Conservation (phyloP, 2,113 vertebrate species). For the Laticauda colubrina region DNA sequence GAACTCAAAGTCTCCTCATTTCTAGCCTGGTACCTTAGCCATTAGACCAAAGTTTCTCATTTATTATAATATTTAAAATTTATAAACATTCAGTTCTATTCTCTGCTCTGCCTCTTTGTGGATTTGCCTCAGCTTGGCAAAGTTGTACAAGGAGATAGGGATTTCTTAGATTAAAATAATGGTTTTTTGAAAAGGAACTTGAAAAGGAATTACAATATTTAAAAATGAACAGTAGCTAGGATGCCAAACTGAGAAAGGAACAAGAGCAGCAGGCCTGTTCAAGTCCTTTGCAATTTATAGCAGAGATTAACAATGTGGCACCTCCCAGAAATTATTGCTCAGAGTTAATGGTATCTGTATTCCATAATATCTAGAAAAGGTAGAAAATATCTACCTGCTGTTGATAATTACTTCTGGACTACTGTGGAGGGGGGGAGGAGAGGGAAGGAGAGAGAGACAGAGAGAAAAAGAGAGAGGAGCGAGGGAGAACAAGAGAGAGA, state of each 20-base stretch:
- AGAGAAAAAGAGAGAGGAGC: background rate
- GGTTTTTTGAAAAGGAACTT: background rate
- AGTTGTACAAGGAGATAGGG: background rate
- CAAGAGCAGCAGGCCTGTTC: background rate
- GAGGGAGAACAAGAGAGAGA: no score
- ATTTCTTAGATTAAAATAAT: background rate
- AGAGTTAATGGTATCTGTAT: background rate
- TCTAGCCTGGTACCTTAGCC: background rate
- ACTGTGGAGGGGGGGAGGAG: accelerated
- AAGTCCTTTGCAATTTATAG: background rate
- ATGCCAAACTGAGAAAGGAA: background rate
- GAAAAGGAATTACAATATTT: background rate
- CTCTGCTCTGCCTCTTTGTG: background rate
- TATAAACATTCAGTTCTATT: background rate
- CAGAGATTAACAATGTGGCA: background rate
- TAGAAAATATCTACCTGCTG: background rate
- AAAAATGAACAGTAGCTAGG: background rate
- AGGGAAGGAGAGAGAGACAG: no score
- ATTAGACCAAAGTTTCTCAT: background rate
- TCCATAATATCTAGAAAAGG: background rate
- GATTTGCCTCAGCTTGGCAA: background rate
- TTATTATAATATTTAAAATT: background rate
- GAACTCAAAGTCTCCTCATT: background rate
- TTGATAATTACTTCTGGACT: background rate
- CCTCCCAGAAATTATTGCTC: background rate